A percentile compares a stretch with the other conserved stretches of the same genome.
These are phyloP conservation scores for Bombus confusus DNA, from an alignment of 1,140 invertebrate species.

Conservation along the genomic window DNA sequence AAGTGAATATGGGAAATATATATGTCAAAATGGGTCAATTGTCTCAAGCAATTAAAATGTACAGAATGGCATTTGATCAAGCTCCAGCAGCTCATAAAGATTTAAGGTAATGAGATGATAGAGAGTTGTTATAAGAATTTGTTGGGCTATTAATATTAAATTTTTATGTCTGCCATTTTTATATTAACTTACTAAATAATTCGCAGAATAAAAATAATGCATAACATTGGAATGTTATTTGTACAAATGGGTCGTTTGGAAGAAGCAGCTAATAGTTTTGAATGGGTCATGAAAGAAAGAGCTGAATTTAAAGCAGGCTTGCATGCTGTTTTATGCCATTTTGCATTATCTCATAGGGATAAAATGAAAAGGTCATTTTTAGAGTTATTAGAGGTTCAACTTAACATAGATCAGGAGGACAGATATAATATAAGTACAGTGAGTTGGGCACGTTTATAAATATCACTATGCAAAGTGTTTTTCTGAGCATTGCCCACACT, in stretches of 20 bases:
- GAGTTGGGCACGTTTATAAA: conserved; percentile 61
- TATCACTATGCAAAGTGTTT: conserved; percentile 9
- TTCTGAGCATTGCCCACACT: conserved; percentile 12
- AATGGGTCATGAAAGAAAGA: conserved; percentile 98
- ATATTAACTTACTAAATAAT: conserved; percentile 54
- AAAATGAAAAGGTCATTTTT: conserved; percentile 97
- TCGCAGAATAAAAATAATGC: conserved; percentile 96
- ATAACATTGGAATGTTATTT: conserved; percentile 98
- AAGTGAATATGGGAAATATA: conserved; percentile 99
- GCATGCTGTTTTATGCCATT: conserved; percentile 96
- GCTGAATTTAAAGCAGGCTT: conserved; percentile 94
- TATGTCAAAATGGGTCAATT: conserved; percentile 97
- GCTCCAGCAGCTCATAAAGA: conserved; percentile 96
- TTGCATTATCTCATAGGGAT: conserved; percentile 95
- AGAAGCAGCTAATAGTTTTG: conserved; percentile 97
- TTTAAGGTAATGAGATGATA: conserved; percentile 86
- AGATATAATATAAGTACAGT: conserved; percentile 85
- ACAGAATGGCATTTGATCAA: conserved; percentile 98
- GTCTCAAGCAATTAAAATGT: conserved; percentile 98
- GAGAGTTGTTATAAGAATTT: neutral
- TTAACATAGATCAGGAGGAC: conserved; percentile 92
- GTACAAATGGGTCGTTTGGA: conserved; percentile 97
- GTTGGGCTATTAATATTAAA: neutral
- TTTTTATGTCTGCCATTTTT: conserved; percentile 4
- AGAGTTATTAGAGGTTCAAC: conserved; percentile 93